These are phyloP conservation scores for Condylura cristata DNA, from an alignment of 2,113 vertebrate genomes.

Conservation along the genomic window DNA sequence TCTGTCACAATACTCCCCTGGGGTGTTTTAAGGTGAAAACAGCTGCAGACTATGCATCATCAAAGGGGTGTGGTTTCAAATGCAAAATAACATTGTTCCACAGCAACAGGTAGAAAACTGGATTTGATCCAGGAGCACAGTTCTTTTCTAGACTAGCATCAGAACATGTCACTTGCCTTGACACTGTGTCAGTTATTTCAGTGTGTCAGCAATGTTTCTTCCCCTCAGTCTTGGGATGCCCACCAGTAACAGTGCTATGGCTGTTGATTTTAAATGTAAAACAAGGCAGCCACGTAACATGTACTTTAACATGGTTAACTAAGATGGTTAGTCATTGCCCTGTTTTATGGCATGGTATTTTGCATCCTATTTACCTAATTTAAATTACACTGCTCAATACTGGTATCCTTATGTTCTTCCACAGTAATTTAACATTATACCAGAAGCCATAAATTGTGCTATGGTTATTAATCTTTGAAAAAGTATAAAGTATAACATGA, in stretches of 20 bases:
- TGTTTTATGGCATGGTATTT: constrained; percentile 4
- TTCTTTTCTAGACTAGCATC: neutral
- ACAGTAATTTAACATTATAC: constrained; percentile 21
- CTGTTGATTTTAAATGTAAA: constrained; percentile 19
- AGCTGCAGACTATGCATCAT: neutral
- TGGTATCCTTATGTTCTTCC: neutral
- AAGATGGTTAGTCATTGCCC: neutral
- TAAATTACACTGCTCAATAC: neutral
- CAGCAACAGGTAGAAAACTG: neutral
- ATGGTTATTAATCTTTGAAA: neutral
- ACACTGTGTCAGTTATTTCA: neutral
- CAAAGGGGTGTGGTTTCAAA: neutral
- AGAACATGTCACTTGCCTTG: neutral
- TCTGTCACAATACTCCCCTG: neutral
- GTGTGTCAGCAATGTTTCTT: neutral
- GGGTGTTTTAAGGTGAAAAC: neutral
- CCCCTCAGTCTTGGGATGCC: neutral
- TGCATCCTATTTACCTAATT: neutral
- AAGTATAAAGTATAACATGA: constrained; percentile 1
- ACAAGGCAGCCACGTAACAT: neutral
- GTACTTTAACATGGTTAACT: neutral
- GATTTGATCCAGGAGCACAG: neutral
- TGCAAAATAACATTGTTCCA: neutral
- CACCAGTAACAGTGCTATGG: neutral
- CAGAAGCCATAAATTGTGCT: constrained; percentile 14